Evolutionary conservation across 2,888 invertebrate species (phyloP).

Genomic region (Melangyna quadrimaculata): DNA sequence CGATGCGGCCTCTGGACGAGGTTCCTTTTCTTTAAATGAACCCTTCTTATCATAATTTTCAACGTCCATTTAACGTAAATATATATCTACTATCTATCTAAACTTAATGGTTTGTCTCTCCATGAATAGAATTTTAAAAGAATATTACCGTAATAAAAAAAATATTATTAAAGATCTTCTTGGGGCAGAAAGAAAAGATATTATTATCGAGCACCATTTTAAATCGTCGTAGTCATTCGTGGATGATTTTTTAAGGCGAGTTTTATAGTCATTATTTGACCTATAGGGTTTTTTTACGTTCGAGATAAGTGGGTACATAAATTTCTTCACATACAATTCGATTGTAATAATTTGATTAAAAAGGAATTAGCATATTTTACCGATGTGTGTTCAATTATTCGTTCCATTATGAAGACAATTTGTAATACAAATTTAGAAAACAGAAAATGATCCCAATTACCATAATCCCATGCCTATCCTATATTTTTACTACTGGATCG

Average conservation of each 20-base stretch:
- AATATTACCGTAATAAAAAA: background rate
- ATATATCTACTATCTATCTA: too few relatives aligned
- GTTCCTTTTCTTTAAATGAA: background rate
- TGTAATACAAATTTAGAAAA: too few relatives aligned
- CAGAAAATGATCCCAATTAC: too few relatives aligned
- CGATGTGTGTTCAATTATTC: too few relatives aligned
- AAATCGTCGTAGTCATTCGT: background rate
- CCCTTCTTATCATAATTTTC: background rate
- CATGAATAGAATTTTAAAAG: background rate
- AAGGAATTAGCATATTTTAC: too few relatives aligned
- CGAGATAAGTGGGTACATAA: too few relatives aligned
- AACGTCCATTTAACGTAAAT: background rate
- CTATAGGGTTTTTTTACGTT: background rate
- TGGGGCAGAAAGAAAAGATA: slow-evolving; percentile 1
- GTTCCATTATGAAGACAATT: too few relatives aligned
- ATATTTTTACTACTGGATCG: too few relatives aligned
- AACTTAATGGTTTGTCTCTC: background rate
- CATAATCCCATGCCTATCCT: too few relatives aligned
- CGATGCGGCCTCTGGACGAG: background rate
- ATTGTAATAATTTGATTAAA: too few relatives aligned
- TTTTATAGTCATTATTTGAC: background rate
- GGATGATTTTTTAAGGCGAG: background rate
- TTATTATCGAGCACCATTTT: background rate
- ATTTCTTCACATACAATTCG: too few relatives aligned
- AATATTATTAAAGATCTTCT: background rate